A percentile compares a stretch with the other conserved stretches of the same genome.
These are phyloP conservation scores for Drepana falcataria DNA, from an alignment of 2,888 invertebrate genomes.

Conservation along the genomic window DNA sequence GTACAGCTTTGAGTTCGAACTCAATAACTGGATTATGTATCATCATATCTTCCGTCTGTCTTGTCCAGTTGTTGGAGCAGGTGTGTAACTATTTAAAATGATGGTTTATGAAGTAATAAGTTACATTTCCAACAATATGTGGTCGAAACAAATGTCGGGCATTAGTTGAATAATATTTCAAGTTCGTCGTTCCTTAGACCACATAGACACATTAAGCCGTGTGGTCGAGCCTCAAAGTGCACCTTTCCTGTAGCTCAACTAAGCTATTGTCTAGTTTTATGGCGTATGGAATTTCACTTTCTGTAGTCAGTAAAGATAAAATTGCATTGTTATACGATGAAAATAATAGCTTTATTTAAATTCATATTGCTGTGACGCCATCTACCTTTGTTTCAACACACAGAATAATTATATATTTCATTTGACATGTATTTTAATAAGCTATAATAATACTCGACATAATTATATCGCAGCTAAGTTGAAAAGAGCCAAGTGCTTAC, in stretches of 20 bases:
- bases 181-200: slow-evolving; percentile 36
- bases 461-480: slow-evolving; percentile 7
- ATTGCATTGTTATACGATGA: background rate
- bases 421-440: too few relatives aligned
- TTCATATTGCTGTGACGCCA: too few relatives aligned
- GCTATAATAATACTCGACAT: too few relatives aligned
- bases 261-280: slow-evolving; percentile 57
- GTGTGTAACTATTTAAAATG: background rate
- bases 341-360: too few relatives aligned
- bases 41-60: too few relatives aligned
- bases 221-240: slow-evolving; percentile 47
- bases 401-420: too few relatives aligned
- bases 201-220: slow-evolving; percentile 41
- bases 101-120: background rate
- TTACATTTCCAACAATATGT: slow-evolving; percentile 5
- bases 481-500: slow-evolving; percentile 63
- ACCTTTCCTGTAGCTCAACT: slow-evolving; percentile 48
- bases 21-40: too few relatives aligned
- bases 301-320: background rate
- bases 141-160: slow-evolving; percentile 22
- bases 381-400: too few relatives aligned
- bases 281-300: slow-evolving; percentile 47
- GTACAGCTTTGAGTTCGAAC: too few relatives aligned
- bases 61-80: background rate
- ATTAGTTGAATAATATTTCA: slow-evolving; percentile 25